phyloP scores from a whole-genome alignment of 2,888 invertebrate genomes.

The Parochlus steinenii region DNA sequence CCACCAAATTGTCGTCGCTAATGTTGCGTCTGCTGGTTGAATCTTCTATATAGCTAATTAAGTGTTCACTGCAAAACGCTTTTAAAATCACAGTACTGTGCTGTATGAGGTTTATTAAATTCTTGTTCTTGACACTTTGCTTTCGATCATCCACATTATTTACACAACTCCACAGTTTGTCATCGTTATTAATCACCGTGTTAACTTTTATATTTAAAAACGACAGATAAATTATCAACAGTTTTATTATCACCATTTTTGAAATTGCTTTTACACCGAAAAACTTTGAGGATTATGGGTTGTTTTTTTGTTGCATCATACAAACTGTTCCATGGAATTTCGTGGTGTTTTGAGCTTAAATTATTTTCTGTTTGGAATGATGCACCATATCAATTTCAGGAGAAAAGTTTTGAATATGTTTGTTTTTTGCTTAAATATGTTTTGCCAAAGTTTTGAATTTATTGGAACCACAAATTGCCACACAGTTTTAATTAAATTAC shows the following conservation, averaged over 20 bases:
- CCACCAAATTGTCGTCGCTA: not conserved
- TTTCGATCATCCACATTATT: not conserved
- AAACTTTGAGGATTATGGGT: no score
- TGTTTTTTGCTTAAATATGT: not conserved
- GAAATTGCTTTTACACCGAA: not conserved
- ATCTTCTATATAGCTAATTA: slow-evolving; percentile 2
- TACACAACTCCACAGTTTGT: slow-evolving; percentile 8
- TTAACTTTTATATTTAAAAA: slow-evolving; percentile 2
- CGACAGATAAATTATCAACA: slow-evolving; percentile 1
- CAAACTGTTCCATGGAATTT: not conserved
- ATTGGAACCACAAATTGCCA: no score
- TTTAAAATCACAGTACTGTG: slow-evolving; percentile 10
- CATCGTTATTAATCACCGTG: slow-evolving; percentile 4
- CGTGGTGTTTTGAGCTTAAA: not conserved
- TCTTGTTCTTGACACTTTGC: not conserved
- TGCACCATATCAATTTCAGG: no score
- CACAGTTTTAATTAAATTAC: no score
- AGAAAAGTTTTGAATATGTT: slow-evolving; percentile 1
- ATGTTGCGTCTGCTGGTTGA: not conserved
- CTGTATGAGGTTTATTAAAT: slow-evolving; percentile 7
- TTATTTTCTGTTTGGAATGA: not conserved
- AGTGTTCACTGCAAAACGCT: slow-evolving; percentile 9
- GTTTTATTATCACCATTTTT: slow-evolving; percentile 5
- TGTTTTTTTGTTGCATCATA: not conserved
- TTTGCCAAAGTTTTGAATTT: not conserved